Evolutionary conservation across 1,140 invertebrate genomes (phyloP).

Genomic region (Spodoptera frugiperda): DNA sequence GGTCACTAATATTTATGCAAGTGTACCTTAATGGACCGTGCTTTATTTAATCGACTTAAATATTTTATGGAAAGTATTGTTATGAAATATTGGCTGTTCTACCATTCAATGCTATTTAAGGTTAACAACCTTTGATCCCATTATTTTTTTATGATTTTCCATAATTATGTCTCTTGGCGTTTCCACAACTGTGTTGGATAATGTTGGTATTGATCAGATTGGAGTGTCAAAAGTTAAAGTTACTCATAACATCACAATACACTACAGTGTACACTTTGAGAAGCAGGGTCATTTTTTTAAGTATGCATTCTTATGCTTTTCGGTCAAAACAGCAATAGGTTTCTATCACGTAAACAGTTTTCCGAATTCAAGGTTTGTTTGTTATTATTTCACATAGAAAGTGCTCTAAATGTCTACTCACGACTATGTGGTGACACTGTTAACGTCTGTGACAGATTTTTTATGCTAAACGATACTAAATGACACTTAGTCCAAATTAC

Average conservation of each 20-base stretch:
- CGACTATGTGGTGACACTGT: conserved; percentile 53
- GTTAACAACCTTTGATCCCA: neutral
- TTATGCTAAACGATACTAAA: conserved; percentile 14
- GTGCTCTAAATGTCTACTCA: conserved; percentile 50
- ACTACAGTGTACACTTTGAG: neutral
- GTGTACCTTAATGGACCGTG: neutral
- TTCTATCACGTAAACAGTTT: neutral
- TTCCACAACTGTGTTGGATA: too few relatives aligned
- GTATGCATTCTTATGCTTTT: too few relatives aligned
- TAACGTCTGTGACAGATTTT: conserved; percentile 38
- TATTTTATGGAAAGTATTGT: too few relatives aligned
- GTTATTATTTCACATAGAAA: conserved; percentile 47
- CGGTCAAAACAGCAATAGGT: too few relatives aligned
- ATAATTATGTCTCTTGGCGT: neutral
- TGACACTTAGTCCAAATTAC: conserved; percentile 15
- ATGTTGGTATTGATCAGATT: too few relatives aligned
- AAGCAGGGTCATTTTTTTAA: neutral
- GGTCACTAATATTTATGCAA: conserved; percentile 13
- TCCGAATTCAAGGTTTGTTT: neutral
- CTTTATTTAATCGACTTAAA: neutral
- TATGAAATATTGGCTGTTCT: too few relatives aligned
- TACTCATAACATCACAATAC: too few relatives aligned
- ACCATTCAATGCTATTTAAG: too few relatives aligned
- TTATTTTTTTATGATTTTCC: neutral
- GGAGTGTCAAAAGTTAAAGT: too few relatives aligned